Base-by-base conservation (phyloP, 2,797 vertebrate species). In the Cyclopterus lumpus region DNA sequence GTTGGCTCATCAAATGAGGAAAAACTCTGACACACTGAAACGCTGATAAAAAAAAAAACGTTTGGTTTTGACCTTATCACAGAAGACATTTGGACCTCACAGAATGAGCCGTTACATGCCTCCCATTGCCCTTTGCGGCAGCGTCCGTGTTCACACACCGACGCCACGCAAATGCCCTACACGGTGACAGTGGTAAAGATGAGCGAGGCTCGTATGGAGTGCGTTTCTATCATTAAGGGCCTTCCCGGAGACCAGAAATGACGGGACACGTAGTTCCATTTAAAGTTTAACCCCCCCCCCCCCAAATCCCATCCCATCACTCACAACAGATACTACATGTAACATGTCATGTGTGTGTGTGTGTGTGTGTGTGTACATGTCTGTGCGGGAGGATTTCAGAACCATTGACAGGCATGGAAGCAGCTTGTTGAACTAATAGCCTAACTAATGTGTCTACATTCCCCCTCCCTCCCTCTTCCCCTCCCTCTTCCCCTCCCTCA, bases 361-460 rank as follows among this genome's bases (percentile, higher is more conserved):
- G 10, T 40, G 67, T 26, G 59, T 40, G 79, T 67, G 66, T 61
- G 55, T 28, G 20, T 69, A 53, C 69, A 67, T 38, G 44, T 67
- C 72, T 71, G 67, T 77, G 59, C 65, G 67, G 63, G 77, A 49
- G 64, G 24, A 58, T 69, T 67, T 76, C 66, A 63, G 92, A 94
- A 95, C 95, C 88, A 95, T 93, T 97, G 96, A 96, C 96, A 96
- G 95, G 95, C 95, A 96, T 95, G 95, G 96, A 97, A 95, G 95
- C 96, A 96, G 96, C 96, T 97, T 97, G 97, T 97, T 97, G 96
- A 97, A 97, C 96, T 98, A 97, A 98, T 97, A 97, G 95, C 96
- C 95, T 95, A 96, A 97, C 97, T 98, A 98, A 98, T 97, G 96
- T 95, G 96, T 96, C 96, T 95, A 96, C 96, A 96, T 94, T 94